Evolutionary conservation across 2,113 vertebrate genomes (phyloP).

Genomic region (Dendrocopos noguchii): DNA sequence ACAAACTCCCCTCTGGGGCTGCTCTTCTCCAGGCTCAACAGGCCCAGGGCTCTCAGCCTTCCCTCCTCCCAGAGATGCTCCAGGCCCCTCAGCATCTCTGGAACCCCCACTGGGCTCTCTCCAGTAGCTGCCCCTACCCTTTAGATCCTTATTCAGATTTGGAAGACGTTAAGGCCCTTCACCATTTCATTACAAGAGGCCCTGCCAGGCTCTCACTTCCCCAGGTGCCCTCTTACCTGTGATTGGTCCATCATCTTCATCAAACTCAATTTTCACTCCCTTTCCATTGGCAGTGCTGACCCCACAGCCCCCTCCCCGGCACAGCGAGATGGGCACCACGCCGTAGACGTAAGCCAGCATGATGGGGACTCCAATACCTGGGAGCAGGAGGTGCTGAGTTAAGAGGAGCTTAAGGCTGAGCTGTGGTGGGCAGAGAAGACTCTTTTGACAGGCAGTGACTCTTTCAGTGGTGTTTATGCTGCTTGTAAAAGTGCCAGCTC

Average conservation of each 20-base stretch:
- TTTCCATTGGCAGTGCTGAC: slow-evolving; percentile 96
- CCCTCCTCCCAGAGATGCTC: too few species aligned
- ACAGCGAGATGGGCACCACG: slow-evolving; percentile 96
- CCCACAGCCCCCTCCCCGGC: slow-evolving; percentile 94
- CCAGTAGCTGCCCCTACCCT: too few species aligned
- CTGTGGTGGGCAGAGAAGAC: background rate
- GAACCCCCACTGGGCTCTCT: too few species aligned
- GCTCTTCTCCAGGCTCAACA: too few species aligned
- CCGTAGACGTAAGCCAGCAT: slow-evolving; percentile 99
- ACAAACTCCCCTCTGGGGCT: too few species aligned
- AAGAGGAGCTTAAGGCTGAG: background rate
- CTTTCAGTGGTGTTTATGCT: background rate
- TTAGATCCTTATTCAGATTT: background rate
- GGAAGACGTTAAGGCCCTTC: background rate
- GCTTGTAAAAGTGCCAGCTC: background rate
- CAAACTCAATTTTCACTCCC: slow-evolving; percentile 96
- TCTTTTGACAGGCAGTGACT: background rate
- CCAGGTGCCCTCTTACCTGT: slow-evolving; percentile 82
- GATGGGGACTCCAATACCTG: slow-evolving; percentile 98
- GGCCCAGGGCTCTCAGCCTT: too few species aligned
- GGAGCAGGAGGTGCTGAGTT: background rate
- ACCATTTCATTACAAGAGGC: background rate
- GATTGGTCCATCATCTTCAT: slow-evolving; percentile 96
- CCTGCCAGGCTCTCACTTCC: background rate
- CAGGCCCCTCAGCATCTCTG: too few species aligned